A percentile compares a stretch with the other conserved stretches of the same genome.
phyloP scores from a whole-genome alignment of 37 sponge, comb jelly and placozoan genomes.

The Eunapius fragilis region DNA sequence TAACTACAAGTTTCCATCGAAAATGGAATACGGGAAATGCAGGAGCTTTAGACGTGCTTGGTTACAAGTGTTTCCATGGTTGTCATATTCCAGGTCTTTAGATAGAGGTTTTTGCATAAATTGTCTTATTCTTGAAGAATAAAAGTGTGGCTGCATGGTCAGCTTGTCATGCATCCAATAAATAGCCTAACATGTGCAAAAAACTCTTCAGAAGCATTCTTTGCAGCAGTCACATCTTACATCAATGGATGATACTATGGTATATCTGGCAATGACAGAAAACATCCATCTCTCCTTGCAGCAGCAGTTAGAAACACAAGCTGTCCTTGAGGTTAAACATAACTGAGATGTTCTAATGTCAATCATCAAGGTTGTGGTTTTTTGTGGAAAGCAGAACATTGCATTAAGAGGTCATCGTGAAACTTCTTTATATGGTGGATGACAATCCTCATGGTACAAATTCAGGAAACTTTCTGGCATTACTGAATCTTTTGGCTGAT shows the following conservation, averaged over 20 bases:
- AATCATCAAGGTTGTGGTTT: constrained; percentile 30
- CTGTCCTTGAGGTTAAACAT: background rate
- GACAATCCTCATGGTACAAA: background rate
- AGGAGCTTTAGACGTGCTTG: constrained; percentile 54
- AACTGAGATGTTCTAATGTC: constrained; percentile 18
- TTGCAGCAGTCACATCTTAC: background rate
- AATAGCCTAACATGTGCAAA: constrained; percentile 41
- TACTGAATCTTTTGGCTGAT: constrained; percentile 40
- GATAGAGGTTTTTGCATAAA: constrained; percentile 49
- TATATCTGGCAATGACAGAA: background rate
- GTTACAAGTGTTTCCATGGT: constrained; percentile 53
- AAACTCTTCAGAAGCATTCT: constrained; percentile 31
- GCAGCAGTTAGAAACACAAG: constrained; percentile 3
- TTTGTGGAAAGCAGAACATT: constrained; percentile 56
- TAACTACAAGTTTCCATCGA: constrained; percentile 22
- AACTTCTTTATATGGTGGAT: background rate
- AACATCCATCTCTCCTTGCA: background rate
- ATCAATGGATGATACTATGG: background rate
- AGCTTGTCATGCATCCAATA: constrained; percentile 28
- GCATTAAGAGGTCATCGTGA: constrained; percentile 48
- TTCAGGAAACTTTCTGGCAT: constrained; percentile 47
- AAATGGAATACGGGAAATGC: constrained; percentile 36
- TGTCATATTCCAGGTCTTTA: constrained; percentile 26
- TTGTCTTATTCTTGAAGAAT: constrained; percentile 36
- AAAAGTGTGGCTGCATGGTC: background rate